These are phyloP conservation scores for Drosophila limbata DNA, from an alignment of 2,888 invertebrate genomes.

Conservation along the genomic window DNA sequence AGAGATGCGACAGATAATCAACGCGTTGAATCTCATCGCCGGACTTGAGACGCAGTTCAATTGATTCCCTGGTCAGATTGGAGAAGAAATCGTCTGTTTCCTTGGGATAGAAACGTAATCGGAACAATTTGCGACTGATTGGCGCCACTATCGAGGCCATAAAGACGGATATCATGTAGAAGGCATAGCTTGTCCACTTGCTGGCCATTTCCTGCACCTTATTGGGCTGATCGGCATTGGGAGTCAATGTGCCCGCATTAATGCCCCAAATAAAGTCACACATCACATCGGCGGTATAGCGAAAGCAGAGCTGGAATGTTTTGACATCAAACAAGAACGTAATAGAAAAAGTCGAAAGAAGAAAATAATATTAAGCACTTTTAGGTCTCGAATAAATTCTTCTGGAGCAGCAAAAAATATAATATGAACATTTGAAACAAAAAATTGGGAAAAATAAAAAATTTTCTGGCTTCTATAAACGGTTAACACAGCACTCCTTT, in stretches of 20 bases:
- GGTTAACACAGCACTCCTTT: too few relatives aligned
- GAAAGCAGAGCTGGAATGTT: constrained; percentile 66
- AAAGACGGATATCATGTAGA: constrained; percentile 59
- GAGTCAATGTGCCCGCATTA: constrained; percentile 71
- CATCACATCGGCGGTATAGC: constrained; percentile 78
- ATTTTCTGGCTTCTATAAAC: too few relatives aligned
- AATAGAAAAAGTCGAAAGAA: not conserved
- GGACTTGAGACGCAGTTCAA: constrained; percentile 64
- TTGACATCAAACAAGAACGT: too few relatives aligned
- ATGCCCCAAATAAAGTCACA: constrained; percentile 81
- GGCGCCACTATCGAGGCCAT: constrained; percentile 69
- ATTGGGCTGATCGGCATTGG: constrained; percentile 39
- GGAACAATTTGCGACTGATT: constrained; percentile 54
- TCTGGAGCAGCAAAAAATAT: too few relatives aligned
- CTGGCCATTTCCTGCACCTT: constrained; percentile 62
- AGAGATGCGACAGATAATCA: constrained; percentile 80
- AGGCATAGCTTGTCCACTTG: constrained; percentile 63
- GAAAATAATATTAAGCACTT: too few relatives aligned
- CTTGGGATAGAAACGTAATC: constrained; percentile 76
- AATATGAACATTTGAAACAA: too few relatives aligned
- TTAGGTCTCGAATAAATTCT: too few relatives aligned
- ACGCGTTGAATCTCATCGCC: constrained; percentile 54
- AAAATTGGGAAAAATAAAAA: too few relatives aligned
- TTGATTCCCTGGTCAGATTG: constrained; percentile 70
- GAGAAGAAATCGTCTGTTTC: constrained; percentile 88